A percentile compares a stretch with the other conserved stretches of the same genome.
These are phyloP conservation scores for Xiphophorus couchianus DNA, from an alignment of 2,113 vertebrate species.

Conservation along the genomic window DNA sequence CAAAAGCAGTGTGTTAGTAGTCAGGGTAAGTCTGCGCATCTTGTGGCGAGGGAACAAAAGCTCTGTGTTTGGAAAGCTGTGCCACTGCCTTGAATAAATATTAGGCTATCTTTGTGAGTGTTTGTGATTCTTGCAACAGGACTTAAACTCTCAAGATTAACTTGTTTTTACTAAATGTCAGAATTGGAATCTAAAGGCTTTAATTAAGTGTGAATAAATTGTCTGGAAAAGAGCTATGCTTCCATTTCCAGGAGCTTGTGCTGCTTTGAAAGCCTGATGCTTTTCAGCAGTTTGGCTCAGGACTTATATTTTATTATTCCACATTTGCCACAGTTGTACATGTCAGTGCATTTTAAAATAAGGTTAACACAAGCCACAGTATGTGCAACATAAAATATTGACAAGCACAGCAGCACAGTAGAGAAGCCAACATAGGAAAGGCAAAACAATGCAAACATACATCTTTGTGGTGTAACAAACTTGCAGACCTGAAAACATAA, in stretches of 20 bases:
- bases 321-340: background rate
- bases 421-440: background rate
- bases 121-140: constrained; percentile 60
- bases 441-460: background rate
- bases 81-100: constrained; percentile 72
- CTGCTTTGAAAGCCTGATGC: background rate
- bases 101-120: constrained; percentile 44
- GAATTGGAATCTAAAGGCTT: constrained; percentile 21
- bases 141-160: constrained; percentile 46
- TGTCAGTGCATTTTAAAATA: background rate
- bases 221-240: background rate
- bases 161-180: constrained; percentile 23
- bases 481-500: no score
- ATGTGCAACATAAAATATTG: constrained; percentile 2
- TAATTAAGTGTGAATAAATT: constrained; percentile 24
- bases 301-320: background rate
- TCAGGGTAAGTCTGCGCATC: constrained; percentile 7
- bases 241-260: background rate
- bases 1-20: constrained; percentile 28
- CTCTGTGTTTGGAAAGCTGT: constrained; percentile 76
- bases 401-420: constrained; percentile 20
- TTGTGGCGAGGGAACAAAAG: constrained; percentile 52
- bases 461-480: no score
- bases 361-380: background rate
- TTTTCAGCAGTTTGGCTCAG: background rate